Conservation (phyloP, 1,140 invertebrate genomes). For the Zaprionus ornatus region DNA sequence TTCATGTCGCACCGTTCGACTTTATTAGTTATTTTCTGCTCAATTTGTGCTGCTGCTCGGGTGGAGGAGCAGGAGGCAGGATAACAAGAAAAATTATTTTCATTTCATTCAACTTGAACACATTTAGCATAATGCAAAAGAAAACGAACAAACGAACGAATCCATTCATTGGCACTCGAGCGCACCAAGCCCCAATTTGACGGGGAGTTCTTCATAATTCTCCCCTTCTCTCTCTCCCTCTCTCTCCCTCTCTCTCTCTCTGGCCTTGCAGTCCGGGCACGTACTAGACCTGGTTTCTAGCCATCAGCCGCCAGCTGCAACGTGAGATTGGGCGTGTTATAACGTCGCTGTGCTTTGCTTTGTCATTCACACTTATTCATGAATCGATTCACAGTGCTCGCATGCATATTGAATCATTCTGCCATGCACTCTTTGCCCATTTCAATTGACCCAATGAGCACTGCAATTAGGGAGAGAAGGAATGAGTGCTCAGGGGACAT, state of each 20-base stretch:
- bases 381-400: not conserved
- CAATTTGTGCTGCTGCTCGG: slow-evolving; percentile 63
- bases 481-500: not conserved
- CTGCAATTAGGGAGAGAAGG: not conserved
- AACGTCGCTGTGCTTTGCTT: not conserved
- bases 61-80: slow-evolving; percentile 62
- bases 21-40: slow-evolving; percentile 83
- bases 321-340: not conserved
- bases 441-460: not conserved
- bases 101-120: slow-evolving; percentile 82
- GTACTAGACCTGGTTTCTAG: slow-evolving; percentile 39
- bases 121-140: slow-evolving; percentile 62
- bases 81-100: slow-evolving; percentile 84
- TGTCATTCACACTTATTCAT: slow-evolving; percentile 1
- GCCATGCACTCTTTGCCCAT: not conserved
- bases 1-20: slow-evolving; percentile 76
- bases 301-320: not conserved
- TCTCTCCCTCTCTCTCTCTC: not conserved
- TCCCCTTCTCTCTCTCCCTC: slow-evolving; percentile 1
- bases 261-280: slow-evolving; percentile 38
- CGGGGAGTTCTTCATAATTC: slow-evolving; percentile 20
- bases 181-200: slow-evolving; percentile 28
- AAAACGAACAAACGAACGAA: slow-evolving; percentile 23
- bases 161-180: slow-evolving; percentile 58
- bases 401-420: not conserved